Conservation (phyloP, 2,888 invertebrate genomes). For the Aleiodes testaceus region DNA sequence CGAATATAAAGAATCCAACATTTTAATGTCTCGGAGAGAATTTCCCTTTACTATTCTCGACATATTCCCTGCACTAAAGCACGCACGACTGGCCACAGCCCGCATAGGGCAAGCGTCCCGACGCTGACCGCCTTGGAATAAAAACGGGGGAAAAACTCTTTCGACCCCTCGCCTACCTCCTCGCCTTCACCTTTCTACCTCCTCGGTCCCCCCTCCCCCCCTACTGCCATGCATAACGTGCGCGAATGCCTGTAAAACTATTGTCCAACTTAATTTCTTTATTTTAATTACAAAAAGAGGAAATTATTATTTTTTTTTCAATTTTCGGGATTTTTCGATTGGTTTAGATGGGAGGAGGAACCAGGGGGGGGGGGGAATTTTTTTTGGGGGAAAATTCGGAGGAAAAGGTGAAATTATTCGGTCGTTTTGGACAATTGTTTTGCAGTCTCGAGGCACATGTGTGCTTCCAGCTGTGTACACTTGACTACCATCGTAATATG, state of each 20-base stretch:
- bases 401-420: neutral
- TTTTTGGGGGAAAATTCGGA: neutral
- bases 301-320: too few relatives aligned
- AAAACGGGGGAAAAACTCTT: slow-evolving; percentile 32
- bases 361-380: neutral
- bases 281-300: too few relatives aligned
- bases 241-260: neutral
- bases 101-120: slow-evolving; percentile 61
- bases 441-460: neutral
- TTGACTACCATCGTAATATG: slow-evolving; percentile 19
- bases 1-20: neutral
- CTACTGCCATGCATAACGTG: neutral
- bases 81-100: slow-evolving; percentile 56
- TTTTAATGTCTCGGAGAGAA: slow-evolving; percentile 1
- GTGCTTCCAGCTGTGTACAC: slow-evolving; percentile 13
- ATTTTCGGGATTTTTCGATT: too few relatives aligned
- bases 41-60: slow-evolving; percentile 46
- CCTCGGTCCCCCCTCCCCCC: slow-evolving; percentile 24
- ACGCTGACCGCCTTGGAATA: slow-evolving; percentile 61
- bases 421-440: neutral
- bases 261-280: neutral
- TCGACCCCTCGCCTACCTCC: slow-evolving; percentile 46
- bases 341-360: too few relatives aligned
- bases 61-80: slow-evolving; percentile 54
- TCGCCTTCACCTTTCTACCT: slow-evolving; percentile 49